These are phyloP conservation scores for Netelia melanura DNA, from an alignment of 2,888 invertebrate species.

Conservation along the genomic window DNA sequence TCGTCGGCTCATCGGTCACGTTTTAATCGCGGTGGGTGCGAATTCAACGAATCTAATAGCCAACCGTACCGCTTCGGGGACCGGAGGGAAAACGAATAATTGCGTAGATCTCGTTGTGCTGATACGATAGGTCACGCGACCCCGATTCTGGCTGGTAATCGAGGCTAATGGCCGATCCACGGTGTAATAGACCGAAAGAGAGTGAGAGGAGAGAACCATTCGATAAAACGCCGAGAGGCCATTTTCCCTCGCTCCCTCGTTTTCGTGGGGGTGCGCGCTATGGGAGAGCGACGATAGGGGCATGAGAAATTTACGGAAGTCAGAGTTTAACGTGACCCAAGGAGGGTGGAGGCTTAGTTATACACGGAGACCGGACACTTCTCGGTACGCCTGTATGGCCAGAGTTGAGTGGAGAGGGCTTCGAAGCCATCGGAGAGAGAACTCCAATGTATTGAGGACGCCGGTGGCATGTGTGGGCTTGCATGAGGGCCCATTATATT, in stretches of 20 bases:
- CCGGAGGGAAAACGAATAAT: constrained; percentile 64
- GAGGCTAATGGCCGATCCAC: constrained; percentile 53
- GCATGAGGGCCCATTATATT: constrained; percentile 72
- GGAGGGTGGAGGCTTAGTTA: constrained; percentile 9
- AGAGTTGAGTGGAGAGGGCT: background rate
- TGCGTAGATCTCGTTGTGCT: constrained; percentile 52
- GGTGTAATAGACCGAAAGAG: constrained; percentile 3
- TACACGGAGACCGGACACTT: constrained; percentile 55
- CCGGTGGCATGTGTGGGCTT: constrained; percentile 54
- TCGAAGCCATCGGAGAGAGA: background rate
- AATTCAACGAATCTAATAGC: constrained; percentile 56
- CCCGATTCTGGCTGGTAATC: constrained; percentile 57
- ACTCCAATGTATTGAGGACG: constrained; percentile 15
- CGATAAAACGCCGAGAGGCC: constrained; percentile 42
- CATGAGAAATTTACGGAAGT: constrained; percentile 69
- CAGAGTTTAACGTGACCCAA: constrained; percentile 57
- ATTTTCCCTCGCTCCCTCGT: constrained; percentile 13
- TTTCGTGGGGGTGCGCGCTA: constrained; percentile 40
- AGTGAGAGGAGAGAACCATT: constrained; percentile 20
- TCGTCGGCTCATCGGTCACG: constrained; percentile 29
- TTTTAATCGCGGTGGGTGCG: constrained; percentile 31
- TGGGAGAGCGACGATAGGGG: constrained; percentile 67
- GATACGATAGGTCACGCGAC: constrained; percentile 63
- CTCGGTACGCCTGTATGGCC: constrained; percentile 8
- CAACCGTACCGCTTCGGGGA: constrained; percentile 29